Base-by-base conservation (phyloP, 2,888 invertebrate genomes). In the Acronicta leporina region DNA sequence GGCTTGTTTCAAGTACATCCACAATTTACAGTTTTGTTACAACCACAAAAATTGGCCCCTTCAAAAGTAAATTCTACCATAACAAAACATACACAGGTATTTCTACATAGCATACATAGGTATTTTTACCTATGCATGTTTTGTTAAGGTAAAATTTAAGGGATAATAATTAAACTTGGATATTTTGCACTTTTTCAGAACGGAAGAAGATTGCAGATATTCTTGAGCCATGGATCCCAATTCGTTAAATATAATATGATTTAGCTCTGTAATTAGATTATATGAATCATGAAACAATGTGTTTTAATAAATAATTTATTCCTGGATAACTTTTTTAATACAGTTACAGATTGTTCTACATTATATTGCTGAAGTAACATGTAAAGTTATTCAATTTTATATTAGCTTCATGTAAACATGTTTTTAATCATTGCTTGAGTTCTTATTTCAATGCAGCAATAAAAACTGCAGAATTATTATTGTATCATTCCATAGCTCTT, bases 181-280 rank as follows among this genome's bases (percentile, higher is more conserved):
- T n/a, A 13, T 13, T 14, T 30, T 43, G 63, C 73, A 65, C 73
- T 77, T 73, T 94, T 95, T 65, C 91, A 96, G 96, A 95, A 71
- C 94, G 95, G 46, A 95, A 95, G 86, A 96, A 96, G 84, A 96
- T 93, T 84, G 95, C 86, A 10, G 96, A 97, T 11, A 87, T 96
- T 40, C 81, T 97, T 38, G 95, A 96, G 69, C 89, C 90, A 9
- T 97, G 97, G 97, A 86, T 94, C 47, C 97, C 97, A 68, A 91
- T 96, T 75, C 96, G 97, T 87, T 97, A 95, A 91, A 78, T 67
- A 42, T 43, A 25, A 20, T 55, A 3, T 62, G 54, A 40, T 45
- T n/a, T 71, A 69, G 64, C 45, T 5, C 11, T 27, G 46, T 63
- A 56, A 66, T 53, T 79, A 73, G 74, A 66, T 50, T 53, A 63